Evolutionary conservation across 2,797 vertebrate genomes (phyloP).

Genomic region (Spheniscus humboldti): DNA sequence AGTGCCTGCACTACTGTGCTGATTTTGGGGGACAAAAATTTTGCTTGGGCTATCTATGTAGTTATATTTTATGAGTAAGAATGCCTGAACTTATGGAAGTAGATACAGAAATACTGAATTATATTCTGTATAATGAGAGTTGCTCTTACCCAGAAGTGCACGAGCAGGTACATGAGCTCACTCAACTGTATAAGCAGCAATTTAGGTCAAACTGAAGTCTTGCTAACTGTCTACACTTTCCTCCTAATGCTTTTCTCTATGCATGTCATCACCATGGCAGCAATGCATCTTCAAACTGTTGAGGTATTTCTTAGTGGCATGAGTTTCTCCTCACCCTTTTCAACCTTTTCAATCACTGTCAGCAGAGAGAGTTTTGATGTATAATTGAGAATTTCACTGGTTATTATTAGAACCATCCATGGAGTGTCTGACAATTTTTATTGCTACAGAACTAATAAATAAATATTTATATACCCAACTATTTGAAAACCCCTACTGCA

Average conservation of each 20-base stretch:
- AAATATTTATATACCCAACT: background rate
- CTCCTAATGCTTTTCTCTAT: background rate
- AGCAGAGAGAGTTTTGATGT: background rate
- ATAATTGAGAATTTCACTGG: background rate
- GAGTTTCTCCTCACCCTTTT: background rate
- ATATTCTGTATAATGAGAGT: background rate
- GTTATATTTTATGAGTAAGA: background rate
- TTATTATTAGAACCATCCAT: background rate
- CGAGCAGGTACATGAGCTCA: background rate
- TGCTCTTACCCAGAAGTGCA: background rate
- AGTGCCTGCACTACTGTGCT: background rate
- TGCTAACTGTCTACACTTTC: background rate
- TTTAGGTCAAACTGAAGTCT: background rate
- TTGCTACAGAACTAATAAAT: background rate
- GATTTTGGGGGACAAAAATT: background rate
- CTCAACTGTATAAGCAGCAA: background rate
- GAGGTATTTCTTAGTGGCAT: background rate
- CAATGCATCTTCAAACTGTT: background rate
- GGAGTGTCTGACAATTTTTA: background rate
- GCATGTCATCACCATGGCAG: background rate
- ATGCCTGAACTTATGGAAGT: background rate
- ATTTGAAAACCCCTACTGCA: background rate
- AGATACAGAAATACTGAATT: background rate
- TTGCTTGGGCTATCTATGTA: background rate
- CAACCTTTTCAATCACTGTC: background rate